Conservation (phyloP, 2,888 invertebrate species). For the Agrochola circellaris region DNA sequence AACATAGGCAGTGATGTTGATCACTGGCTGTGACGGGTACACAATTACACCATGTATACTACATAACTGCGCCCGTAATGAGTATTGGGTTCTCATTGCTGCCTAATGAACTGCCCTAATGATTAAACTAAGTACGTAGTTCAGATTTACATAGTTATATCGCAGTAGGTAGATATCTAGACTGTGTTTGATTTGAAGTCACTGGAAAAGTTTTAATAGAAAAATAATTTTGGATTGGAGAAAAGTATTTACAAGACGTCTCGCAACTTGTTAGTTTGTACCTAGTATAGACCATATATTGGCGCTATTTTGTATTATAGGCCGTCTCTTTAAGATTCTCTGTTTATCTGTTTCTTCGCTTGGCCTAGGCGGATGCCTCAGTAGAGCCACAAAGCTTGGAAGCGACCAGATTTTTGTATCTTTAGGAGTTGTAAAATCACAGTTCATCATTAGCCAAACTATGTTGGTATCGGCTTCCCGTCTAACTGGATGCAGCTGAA, state of each 20-base stretch:
- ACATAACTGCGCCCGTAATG: conserved; percentile 7
- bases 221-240: neutral
- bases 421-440: neutral
- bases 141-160: neutral
- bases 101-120: conserved; percentile 2
- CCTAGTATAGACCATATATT: neutral
- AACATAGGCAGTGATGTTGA: neutral
- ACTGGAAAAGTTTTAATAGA: neutral
- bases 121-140: neutral
- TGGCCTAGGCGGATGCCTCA: neutral
- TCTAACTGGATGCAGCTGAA: too few species aligned
- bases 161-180: neutral
- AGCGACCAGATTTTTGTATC: neutral
- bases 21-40: too few species aligned
- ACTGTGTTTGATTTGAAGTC: neutral
- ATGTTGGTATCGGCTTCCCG: too few species aligned
- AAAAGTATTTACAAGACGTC: neutral
- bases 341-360: neutral
- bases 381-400: neutral
- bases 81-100: conserved; percentile 1
- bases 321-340: neutral
- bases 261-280: neutral
- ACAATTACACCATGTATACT: too few species aligned
- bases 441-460: neutral
- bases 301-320: neutral